Evolutionary conservation across 1,140 invertebrate species (phyloP).

Genomic region (Drosophila persimilis): DNA sequence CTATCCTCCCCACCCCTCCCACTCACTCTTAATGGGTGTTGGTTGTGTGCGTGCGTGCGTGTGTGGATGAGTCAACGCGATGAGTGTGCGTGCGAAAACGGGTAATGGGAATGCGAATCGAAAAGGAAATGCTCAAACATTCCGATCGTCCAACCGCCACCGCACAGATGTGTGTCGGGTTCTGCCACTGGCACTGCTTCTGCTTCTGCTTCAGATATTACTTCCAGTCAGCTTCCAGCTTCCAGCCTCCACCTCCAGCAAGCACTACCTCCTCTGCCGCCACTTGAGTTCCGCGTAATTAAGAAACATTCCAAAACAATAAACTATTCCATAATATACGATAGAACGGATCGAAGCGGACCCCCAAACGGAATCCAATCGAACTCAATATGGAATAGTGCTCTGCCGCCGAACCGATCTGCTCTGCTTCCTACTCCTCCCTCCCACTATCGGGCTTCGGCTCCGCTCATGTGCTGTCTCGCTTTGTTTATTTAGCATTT

Average conservation of each 20-base stretch:
- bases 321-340: slow-evolving; percentile 69
- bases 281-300: slow-evolving; percentile 78
- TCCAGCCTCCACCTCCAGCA: too few species aligned
- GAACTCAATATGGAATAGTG: slow-evolving; percentile 58
- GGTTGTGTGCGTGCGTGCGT: slow-evolving; percentile 24
- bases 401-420: slow-evolving; percentile 5
- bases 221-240: slow-evolving; percentile 28
- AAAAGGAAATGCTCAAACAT: slow-evolving; percentile 68
- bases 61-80: slow-evolving; percentile 39
- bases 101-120: slow-evolving; percentile 37
- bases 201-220: slow-evolving; percentile 15
- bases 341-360: slow-evolving; percentile 1
- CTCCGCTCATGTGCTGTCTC: slow-evolving; percentile 22
- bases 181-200: too few species aligned
- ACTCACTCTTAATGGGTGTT: slow-evolving; percentile 5
- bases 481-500: slow-evolving; percentile 51
- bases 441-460: slow-evolving; percentile 23
- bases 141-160: slow-evolving; percentile 49
- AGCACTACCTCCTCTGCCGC: slow-evolving; percentile 31
- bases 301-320: slow-evolving; percentile 79
- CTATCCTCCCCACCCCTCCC: slow-evolving; percentile 4
- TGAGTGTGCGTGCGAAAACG: slow-evolving; percentile 44
- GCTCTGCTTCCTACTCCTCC: neutral
- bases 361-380: slow-evolving; percentile 30
- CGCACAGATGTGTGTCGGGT: too few species aligned